phyloP scores from a whole-genome alignment of 2,797 vertebrate genomes.

The Pteronotus mesoamericanus region DNA sequence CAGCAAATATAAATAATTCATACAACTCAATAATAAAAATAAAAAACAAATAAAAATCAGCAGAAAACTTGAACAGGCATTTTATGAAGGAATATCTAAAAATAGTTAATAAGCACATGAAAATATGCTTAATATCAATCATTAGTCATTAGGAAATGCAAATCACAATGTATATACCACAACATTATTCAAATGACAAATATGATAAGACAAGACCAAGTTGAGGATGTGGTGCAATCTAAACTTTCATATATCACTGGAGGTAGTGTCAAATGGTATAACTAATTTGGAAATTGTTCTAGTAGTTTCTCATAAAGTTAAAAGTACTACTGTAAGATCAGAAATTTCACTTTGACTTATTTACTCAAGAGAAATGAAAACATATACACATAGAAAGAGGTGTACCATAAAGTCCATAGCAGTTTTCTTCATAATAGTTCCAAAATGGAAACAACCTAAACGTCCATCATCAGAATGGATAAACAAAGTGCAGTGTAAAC shows the following conservation, averaged over 20 bases:
- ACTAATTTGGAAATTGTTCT: constrained; percentile 6
- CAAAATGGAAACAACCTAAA: neutral
- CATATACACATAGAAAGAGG: neutral
- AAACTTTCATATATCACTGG: neutral
- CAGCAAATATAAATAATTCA: neutral
- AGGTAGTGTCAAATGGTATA: neutral
- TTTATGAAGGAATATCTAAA: neutral
- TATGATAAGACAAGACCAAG: neutral
- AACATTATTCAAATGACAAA: neutral
- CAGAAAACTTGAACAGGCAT: neutral
- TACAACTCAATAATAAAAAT: neutral
- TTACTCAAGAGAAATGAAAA: constrained; percentile 32
- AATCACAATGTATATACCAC: neutral
- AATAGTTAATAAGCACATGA: neutral
- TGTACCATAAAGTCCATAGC: neutral
- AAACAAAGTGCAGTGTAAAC: neutral
- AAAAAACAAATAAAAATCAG: neutral
- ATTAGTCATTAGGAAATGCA: neutral
- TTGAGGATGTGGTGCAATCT: neutral
- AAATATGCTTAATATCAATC: neutral
- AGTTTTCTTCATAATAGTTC: neutral
- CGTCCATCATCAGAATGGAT: neutral
- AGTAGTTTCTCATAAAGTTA: neutral
- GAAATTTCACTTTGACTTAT: neutral
- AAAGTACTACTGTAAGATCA: neutral